These are phyloP conservation scores for Rhinella marina DNA, from an alignment of 2,797 vertebrate species.

Conservation along the genomic window DNA sequence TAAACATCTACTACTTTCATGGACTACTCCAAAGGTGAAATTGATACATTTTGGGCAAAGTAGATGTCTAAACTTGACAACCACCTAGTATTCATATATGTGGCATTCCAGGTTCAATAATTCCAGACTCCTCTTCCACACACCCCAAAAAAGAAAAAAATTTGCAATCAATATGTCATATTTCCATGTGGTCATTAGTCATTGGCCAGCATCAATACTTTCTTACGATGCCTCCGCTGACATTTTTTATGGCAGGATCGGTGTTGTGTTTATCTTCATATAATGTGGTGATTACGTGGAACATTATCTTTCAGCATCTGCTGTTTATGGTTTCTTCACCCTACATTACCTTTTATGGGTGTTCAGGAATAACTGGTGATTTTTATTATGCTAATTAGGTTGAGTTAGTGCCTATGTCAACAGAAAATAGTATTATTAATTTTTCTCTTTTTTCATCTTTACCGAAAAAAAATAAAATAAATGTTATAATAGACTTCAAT, in stretches of 20 bases:
- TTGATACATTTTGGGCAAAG: no score
- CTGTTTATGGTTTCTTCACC: background rate
- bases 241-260: background rate
- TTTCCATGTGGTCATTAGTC: background rate
- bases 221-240: background rate
- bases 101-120: background rate
- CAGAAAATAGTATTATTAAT: background rate
- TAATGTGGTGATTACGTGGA: constrained; percentile 26
- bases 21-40: no score
- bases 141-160: background rate
- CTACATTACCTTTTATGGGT: constrained; percentile 28
- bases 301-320: constrained; percentile 23
- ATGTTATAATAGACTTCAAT: background rate
- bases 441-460: background rate
- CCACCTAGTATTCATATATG: no score
- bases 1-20: no score
- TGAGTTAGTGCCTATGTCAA: background rate
- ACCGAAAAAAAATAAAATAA: background rate
- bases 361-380: background rate
- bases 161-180: background rate
- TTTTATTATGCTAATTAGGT: constrained; percentile 23
- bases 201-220: background rate
- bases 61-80: no score
- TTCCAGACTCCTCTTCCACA: background rate
- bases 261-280: background rate